Percentiles rank a stretch among this genome's conserved stretches.
Evolutionary conservation across 2,888 invertebrate species (phyloP).

Genomic region (Callosobruchus maculatus): DNA sequence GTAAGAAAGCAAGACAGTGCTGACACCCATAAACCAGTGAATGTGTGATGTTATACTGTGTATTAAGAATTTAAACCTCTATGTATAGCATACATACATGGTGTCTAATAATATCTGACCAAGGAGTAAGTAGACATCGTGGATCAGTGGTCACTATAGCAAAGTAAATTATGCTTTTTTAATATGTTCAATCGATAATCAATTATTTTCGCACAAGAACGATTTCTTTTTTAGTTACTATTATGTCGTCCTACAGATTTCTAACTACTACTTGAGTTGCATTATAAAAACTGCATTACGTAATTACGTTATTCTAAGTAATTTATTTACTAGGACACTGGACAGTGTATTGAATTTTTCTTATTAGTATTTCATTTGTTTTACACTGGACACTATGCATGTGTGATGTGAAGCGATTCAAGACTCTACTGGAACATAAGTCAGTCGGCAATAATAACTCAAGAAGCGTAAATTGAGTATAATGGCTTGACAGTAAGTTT

Average conservation of each 20-base stretch:
- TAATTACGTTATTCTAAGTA: too few relatives aligned
- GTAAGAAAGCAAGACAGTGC: slow-evolving; percentile 31
- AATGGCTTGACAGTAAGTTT: too few relatives aligned
- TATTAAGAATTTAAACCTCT: neutral
- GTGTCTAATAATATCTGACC: neutral
- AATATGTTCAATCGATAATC: too few relatives aligned
- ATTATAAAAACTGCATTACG: too few relatives aligned
- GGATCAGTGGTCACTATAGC: neutral
- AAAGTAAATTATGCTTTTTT: neutral
- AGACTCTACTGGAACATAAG: neutral
- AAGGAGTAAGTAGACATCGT: neutral
- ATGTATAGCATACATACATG: neutral
- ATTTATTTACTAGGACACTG: too few relatives aligned
- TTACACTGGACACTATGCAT: neutral
- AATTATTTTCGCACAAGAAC: too few relatives aligned
- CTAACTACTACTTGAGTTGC: too few relatives aligned
- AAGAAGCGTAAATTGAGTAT: too few relatives aligned
- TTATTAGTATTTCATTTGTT: too few relatives aligned
- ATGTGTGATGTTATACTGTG: slow-evolving; percentile 30
- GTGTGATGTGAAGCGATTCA: neutral
- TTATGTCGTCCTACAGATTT: too few relatives aligned
- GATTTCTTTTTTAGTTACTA: too few relatives aligned
- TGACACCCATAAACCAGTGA: slow-evolving; percentile 38
- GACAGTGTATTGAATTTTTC: too few relatives aligned
- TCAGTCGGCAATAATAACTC: neutral